Evolutionary conservation across 1,140 invertebrate genomes (phyloP), one percentile per base, ranked within the genome.

Genomic region (Drosophila subpulchrella): DNA sequence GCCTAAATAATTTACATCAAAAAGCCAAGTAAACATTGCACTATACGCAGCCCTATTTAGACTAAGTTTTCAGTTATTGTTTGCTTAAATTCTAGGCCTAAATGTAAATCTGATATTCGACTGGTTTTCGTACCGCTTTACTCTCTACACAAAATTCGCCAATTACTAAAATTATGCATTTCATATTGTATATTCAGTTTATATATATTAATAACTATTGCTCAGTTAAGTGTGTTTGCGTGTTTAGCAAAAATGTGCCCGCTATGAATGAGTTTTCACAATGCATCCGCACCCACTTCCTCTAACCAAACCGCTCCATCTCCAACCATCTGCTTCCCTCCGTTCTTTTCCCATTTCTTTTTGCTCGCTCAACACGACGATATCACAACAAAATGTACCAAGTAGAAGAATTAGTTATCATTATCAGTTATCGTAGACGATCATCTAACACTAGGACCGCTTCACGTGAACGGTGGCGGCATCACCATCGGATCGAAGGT

Each of bases 341-440:
- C 20, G 41, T 36, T 56, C 42, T 20, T 32, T 55, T 48, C 38
- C 30, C 61, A 47, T 57, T 70, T 72, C 42, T 83, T 88, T 78
- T 81, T 83, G 73, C 73, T 84, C 80, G 83, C 80, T 88, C 75
- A 79, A 88, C 85, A 84, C 80, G 84, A 89, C 84, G 77, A 84
- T 89, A 89, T 89, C 84, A 89, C 84, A 89, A 89, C 84, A 89
- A 89, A 89, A 89, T 89, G 84, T 89, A 90, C 85, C 84, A 90
- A 89, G 80, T 83, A 89, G 76, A 88, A 89, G 80, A 89, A 88
- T 84, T 78, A 89, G 84, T 89, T 84, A 84, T 78, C 50, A 34
- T 85, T 85, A 84, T 89, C 72, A 80, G 72, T 73, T 77, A 58
- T 73, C 56, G 65, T 61, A 12, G 47, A 61, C 56, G 53, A 41